These are phyloP conservation scores for Spheniscus mendiculus DNA, from an alignment of 2,113 vertebrate species.

Conservation along the genomic window DNA sequence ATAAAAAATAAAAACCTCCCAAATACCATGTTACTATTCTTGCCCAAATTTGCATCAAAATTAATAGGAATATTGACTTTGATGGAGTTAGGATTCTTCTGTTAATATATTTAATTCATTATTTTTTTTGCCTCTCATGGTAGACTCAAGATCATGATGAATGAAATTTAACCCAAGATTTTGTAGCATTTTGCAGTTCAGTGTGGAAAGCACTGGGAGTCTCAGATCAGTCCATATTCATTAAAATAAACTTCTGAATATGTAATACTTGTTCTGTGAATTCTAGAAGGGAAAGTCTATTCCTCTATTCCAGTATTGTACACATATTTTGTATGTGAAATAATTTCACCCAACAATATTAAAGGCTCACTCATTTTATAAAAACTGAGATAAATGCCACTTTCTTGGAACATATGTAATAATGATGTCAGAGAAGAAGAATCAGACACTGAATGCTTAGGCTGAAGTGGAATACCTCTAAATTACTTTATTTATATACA, in stretches of 20 bases:
- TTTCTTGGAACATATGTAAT: neutral
- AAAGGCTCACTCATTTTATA: neutral
- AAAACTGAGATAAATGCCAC: neutral
- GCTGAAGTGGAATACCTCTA: neutral
- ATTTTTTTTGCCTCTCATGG: accelerated
- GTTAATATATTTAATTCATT: neutral
- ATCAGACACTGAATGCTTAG: neutral
- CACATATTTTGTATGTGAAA: neutral
- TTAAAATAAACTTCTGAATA: neutral
- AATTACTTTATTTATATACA: neutral
- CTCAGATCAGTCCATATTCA: neutral
- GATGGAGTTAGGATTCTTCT: neutral
- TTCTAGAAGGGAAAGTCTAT: neutral
- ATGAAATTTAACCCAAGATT: neutral
- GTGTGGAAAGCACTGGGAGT: neutral
- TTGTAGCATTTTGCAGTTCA: neutral
- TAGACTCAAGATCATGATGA: neutral
- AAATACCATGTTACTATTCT: neutral
- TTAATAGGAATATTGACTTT: neutral
- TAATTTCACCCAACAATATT: neutral
- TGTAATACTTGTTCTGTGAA: neutral
- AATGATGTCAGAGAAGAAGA: neutral
- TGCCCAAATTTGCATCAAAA: neutral
- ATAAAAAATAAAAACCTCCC: neutral
- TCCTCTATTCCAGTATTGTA: neutral